Conservation (phyloP, 2,888 invertebrate genomes). For the Athrips mouffetella region DNA sequence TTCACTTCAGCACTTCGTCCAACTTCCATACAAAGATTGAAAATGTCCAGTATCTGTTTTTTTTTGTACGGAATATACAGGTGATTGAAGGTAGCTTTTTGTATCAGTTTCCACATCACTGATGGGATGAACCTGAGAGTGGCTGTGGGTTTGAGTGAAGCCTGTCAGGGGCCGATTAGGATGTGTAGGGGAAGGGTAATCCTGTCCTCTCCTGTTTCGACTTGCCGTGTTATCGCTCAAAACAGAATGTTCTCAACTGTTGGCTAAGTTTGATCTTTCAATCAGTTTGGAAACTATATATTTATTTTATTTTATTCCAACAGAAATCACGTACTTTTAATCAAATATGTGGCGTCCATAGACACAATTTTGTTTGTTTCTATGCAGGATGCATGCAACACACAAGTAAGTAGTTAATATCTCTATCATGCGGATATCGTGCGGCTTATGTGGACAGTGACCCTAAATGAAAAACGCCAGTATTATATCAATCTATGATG, state of each 20-base stretch:
- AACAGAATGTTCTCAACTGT: constrained; percentile 14
- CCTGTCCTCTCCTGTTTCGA: constrained; percentile 30
- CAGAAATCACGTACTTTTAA: neutral
- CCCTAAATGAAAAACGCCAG: too few species aligned
- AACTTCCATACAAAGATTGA: too few species aligned
- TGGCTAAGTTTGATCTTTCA: too few species aligned
- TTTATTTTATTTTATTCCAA: too few species aligned
- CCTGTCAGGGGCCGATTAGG: constrained; percentile 53
- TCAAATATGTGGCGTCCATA: neutral
- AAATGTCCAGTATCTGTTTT: neutral
- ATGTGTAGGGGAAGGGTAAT: constrained; percentile 40
- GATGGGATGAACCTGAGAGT: constrained; percentile 43
- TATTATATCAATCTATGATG: too few species aligned
- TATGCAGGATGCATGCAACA: too few species aligned
- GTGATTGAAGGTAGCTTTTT: constrained; percentile 45
- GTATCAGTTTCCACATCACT: constrained; percentile 61
- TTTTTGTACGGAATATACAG: constrained; percentile 34
- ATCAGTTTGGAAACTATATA: too few species aligned
- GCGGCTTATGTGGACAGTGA: too few species aligned
- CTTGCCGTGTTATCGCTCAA: constrained; percentile 14
- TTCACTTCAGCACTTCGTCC: too few species aligned
- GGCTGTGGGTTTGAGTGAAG: constrained; percentile 40
- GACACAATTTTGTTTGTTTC: too few species aligned
- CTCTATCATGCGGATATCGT: too few species aligned
- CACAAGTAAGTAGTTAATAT: too few species aligned